phyloP scores from a whole-genome alignment of 2,888 invertebrate genomes.

The Carpatolechia fugitivella region DNA sequence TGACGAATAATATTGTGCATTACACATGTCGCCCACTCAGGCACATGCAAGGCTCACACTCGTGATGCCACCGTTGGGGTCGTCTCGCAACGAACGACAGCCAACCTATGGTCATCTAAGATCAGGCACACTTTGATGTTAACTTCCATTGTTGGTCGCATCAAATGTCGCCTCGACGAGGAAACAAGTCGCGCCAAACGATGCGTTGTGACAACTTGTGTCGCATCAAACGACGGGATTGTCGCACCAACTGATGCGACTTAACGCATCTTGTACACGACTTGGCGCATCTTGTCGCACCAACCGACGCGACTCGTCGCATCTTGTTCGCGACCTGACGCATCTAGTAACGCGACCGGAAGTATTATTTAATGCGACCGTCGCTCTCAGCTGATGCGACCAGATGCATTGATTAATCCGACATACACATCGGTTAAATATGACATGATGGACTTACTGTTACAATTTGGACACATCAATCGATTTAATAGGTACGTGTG shows the following conservation, averaged over 20 bases:
- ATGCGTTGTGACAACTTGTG: not conserved
- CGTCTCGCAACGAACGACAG: slow-evolving; percentile 4
- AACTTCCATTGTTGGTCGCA: not conserved
- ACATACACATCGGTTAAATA: too few species aligned
- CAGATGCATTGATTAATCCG: too few species aligned
- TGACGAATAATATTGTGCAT: not conserved
- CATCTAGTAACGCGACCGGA: not conserved
- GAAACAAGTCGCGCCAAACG: not conserved
- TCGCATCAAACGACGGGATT: not conserved
- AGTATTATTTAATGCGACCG: too few species aligned
- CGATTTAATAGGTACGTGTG: too few species aligned
- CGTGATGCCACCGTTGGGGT: not conserved
- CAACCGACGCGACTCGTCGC: not conserved
- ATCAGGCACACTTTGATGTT: not conserved
- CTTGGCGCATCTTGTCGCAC: not conserved
- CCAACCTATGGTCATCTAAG: not conserved
- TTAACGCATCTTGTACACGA: not conserved
- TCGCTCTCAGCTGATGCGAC: too few species aligned
- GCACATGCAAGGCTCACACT: not conserved
- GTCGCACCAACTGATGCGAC: not conserved
- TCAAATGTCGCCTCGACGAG: not conserved
- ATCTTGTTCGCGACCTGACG: not conserved
- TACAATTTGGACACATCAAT: too few species aligned
- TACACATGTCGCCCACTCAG: not conserved
- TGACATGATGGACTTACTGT: not conserved